phyloP scores from a whole-genome alignment of 2,888 invertebrate species.

The Crossocerus cetratus region DNA sequence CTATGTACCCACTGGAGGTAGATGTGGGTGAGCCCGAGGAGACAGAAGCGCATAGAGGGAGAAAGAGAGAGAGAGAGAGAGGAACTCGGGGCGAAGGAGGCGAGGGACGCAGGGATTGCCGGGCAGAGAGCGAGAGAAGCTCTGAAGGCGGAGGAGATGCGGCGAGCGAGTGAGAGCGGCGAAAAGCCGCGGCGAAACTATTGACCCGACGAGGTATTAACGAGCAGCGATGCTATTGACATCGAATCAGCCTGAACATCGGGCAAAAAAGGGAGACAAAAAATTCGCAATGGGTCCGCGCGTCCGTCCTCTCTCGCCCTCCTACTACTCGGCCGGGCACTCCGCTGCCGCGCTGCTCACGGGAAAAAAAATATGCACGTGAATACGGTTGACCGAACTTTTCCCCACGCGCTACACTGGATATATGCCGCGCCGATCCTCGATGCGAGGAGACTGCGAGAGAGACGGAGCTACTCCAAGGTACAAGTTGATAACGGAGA shows the following conservation, averaged over 20 bases:
- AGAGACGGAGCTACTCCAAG: too few relatives aligned
- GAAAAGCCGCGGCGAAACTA: conserved; percentile 61
- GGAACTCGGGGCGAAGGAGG: conserved; percentile 36
- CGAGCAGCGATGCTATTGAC: conserved; percentile 65
- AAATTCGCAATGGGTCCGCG: conserved; percentile 41
- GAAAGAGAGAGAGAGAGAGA: conserved; percentile 25
- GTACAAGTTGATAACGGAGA: too few relatives aligned
- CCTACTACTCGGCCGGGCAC: too few relatives aligned
- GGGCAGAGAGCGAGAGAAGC: conserved; percentile 3
- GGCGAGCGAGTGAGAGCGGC: conserved; percentile 38
- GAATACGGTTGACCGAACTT: conserved; percentile 40
- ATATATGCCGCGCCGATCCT: too few relatives aligned
- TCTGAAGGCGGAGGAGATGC: conserved; percentile 21
- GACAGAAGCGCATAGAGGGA: conserved; percentile 37
- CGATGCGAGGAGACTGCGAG: too few relatives aligned
- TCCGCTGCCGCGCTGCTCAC: too few relatives aligned
- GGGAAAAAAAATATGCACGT: conserved; percentile 40
- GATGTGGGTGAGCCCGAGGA: conserved; percentile 46
- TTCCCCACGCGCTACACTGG: conserved; percentile 19
- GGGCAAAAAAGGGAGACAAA: conserved; percentile 45
- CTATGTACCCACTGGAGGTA: conserved; percentile 11
- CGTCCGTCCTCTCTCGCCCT: neutral
- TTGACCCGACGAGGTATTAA: conserved; percentile 67
- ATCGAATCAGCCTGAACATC: conserved; percentile 50
- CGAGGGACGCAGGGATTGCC: conserved; percentile 19